Evolutionary conservation across 2,797 vertebrate genomes (phyloP).

Genomic region (Chloroceryle inda): DNA sequence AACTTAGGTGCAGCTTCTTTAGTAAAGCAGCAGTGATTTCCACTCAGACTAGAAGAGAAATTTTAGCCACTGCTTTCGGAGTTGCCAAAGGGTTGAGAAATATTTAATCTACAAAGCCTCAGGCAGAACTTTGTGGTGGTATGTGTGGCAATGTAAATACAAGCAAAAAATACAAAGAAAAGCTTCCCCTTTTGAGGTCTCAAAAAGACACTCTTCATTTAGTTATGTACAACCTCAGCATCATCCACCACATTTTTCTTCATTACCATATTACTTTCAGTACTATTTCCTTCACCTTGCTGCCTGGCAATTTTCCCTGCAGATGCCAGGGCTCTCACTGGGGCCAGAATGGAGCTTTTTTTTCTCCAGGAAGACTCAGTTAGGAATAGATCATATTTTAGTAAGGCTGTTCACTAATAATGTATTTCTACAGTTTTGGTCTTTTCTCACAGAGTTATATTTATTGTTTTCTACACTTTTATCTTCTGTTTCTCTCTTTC

Average conservation of each 20-base stretch:
- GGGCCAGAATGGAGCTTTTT: not conserved
- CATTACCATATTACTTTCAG: not conserved
- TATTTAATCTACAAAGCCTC: not conserved
- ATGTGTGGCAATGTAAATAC: not conserved
- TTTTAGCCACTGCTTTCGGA: not conserved
- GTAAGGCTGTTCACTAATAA: not conserved
- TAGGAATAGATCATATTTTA: not conserved
- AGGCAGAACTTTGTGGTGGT: not conserved
- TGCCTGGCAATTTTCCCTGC: not conserved
- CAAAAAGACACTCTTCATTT: not conserved
- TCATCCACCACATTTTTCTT: not conserved
- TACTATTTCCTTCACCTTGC: not conserved
- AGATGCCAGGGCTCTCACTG: not conserved
- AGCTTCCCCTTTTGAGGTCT: not conserved
- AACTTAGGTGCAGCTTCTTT: not conserved
- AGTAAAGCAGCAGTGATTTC: not conserved
- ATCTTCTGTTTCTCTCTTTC: not conserved
- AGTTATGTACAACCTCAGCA: not conserved
- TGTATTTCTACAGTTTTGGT: not conserved
- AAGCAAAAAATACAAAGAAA: not conserved
- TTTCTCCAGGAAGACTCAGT: not conserved
- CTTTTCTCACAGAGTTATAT: not conserved
- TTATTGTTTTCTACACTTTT: not conserved
- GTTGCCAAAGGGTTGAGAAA: not conserved
- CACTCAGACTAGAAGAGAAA: not conserved